A percentile compares a stretch with the other conserved stretches of the same genome.
Conservation (phyloP, 2,797 vertebrate genomes). For the Diglossa cyanea region DNA sequence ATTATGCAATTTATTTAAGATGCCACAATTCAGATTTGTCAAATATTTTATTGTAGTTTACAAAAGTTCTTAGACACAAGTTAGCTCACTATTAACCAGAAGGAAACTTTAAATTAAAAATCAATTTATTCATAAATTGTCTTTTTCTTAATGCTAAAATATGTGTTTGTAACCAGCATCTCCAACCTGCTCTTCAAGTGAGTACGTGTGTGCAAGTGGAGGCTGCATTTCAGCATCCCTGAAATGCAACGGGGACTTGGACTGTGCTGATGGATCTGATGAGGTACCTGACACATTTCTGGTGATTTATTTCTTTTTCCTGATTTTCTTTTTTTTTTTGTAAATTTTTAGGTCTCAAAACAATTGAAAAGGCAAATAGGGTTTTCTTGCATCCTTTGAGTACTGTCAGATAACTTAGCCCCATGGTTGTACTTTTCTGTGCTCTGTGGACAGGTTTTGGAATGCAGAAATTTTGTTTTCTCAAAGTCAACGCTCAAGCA, state of each 20-base stretch:
- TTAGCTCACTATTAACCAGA: background rate
- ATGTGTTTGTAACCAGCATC: conserved; percentile 79
- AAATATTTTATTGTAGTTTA: background rate
- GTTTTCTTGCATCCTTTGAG: background rate
- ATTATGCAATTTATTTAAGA: background rate
- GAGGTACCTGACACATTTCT: conserved; percentile 80
- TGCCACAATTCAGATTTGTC: background rate
- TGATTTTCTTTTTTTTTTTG: background rate
- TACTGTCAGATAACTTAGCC: background rate
- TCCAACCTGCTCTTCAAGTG: conserved; percentile 91
- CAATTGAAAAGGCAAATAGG: background rate
- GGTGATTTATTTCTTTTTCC: background rate
- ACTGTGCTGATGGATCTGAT: conserved; percentile 95
- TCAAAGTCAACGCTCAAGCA: accelerated
- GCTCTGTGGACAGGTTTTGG: background rate
- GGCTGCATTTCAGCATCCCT: conserved; percentile 91
- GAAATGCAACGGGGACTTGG: conserved; percentile 91
- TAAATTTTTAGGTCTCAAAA: background rate
- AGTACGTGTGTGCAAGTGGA: conserved; percentile 91
- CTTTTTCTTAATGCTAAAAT: conserved; percentile 30
- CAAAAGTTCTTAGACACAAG: accelerated
- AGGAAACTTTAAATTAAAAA: background rate
- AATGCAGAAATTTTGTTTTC: background rate
- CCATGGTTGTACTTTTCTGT: accelerated
- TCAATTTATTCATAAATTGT: background rate